These are phyloP conservation scores for Cyanoramphus novaezelandiae DNA, from an alignment of 2,113 vertebrate genomes.

Conservation along the genomic window DNA sequence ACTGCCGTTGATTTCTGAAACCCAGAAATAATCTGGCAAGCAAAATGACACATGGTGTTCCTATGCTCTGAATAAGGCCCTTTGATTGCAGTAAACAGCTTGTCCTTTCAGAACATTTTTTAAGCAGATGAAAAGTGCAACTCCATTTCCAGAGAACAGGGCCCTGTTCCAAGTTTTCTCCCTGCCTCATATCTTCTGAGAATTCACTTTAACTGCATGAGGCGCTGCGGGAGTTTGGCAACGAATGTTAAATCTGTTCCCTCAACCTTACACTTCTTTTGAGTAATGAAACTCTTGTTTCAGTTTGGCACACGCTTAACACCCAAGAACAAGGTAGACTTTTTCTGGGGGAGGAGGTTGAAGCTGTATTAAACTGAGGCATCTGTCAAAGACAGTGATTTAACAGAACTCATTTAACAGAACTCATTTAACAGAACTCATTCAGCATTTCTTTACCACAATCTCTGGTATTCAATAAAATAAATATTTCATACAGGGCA, in stretches of 20 bases:
- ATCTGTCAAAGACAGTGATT: neutral
- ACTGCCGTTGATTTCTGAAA: neutral
- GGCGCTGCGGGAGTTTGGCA: neutral
- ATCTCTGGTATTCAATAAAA: neutral
- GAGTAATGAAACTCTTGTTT: neutral
- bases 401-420: neutral
- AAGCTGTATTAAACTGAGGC: neutral
- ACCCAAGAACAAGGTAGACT: neutral
- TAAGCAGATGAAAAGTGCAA: slow-evolving; percentile 12
- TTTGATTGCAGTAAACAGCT: slow-evolving; percentile 12
- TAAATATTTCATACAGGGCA: neutral
- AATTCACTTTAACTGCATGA: neutral
- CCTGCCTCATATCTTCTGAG: neutral
- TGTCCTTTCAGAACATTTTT: neutral
- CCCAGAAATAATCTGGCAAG: neutral
- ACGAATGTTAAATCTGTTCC: neutral
- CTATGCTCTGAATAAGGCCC: neutral
- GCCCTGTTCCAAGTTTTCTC: neutral
- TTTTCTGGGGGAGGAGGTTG: neutral
- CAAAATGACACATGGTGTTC: neutral
- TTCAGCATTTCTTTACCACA: neutral
- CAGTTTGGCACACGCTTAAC: neutral
- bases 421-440: neutral
- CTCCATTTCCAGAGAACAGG: neutral
- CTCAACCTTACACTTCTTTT: neutral